Evolutionary conservation across 2,888 invertebrate genomes (phyloP), one percentile per base, ranked within the genome.

Genomic region (Pollenia labialis): DNA sequence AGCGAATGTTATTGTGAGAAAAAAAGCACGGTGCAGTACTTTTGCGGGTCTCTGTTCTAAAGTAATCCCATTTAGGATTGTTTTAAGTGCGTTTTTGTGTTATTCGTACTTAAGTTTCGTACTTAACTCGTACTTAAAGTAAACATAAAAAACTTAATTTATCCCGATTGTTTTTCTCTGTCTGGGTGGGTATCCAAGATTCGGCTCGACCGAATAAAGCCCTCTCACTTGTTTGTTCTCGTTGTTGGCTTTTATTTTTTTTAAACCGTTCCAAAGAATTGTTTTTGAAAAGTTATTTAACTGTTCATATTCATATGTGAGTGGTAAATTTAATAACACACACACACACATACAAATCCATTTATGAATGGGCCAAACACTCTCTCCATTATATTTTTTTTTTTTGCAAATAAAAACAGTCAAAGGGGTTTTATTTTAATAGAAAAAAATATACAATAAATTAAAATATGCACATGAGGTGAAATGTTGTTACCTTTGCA

Each of bases 251-350:
- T 42, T 40, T 60, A 58, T 68, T 12, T 64, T 64, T 46, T 52
- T 71, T 54, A 52, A 80, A 71, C 80, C 71, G 62, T 71, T 62
- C 52, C 80, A 71, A 80, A 80, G 71, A 62, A 62, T 62, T 71
- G 52, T 80, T 62, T 68, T 60, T 44, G 50, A 79, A 58, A 50
- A 58, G 71, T 71, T 79, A 60, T 71, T 69, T 71, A 62, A 62
- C 60, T 12, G 32, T 62, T 62, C 54, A 32, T 71, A 46, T 23
- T 80, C 44, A 12, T 32, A 32, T 80, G 58, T 58, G 50, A 23
- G 77, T 11, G 46, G 6, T 32, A 32, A 32, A 32, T 32, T 32
- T 32, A 56, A 56, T 2, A 44, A 9, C 32, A 14, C 3, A 14
- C 32, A n/a, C 7, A 62, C 11, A 12, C 16, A 52, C 7, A n/a